Evolutionary conservation across 2,113 vertebrate genomes (phyloP).

Genomic region (Casuarius casuarius): DNA sequence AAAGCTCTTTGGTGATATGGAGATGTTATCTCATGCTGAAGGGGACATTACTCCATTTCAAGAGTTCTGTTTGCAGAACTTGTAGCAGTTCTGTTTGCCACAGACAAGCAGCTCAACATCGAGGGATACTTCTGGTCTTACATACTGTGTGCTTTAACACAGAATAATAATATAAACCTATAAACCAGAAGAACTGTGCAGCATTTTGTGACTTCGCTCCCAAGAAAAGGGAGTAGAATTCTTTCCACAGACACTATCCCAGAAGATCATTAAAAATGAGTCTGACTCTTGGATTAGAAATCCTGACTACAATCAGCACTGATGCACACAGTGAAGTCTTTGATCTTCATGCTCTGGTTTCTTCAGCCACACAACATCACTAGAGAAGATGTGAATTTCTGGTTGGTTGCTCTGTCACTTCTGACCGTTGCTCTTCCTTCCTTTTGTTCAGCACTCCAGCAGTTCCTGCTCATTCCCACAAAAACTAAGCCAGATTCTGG

Average conservation of each 20-base stretch:
- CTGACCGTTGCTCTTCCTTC: neutral
- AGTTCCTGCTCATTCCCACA: neutral
- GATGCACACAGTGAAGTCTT: slow-evolving; percentile 80
- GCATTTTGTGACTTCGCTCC: neutral
- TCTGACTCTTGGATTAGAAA: neutral
- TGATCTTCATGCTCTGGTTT: slow-evolving; percentile 84
- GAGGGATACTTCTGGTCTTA: too few relatives aligned
- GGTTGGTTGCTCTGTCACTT: neutral
- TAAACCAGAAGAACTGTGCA: neutral
- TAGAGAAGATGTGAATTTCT: slow-evolving; percentile 22
- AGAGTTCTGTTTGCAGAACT: neutral
- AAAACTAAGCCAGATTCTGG: neutral
- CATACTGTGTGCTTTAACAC: too few relatives aligned
- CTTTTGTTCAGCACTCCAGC: neutral
- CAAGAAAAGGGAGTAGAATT: neutral
- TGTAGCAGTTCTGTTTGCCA: neutral
- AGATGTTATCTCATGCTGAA: neutral
- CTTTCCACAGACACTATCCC: neutral
- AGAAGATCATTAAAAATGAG: neutral
- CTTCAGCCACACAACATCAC: slow-evolving; percentile 84
- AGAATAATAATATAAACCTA: too few relatives aligned
- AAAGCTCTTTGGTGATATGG: neutral
- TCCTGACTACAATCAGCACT: slow-evolving; percentile 73
- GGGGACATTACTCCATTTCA: neutral
- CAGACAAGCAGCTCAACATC: neutral